These are phyloP conservation scores for Neotoxoptera formosana DNA, from an alignment of 1,140 invertebrate genomes.

Conservation along the genomic window DNA sequence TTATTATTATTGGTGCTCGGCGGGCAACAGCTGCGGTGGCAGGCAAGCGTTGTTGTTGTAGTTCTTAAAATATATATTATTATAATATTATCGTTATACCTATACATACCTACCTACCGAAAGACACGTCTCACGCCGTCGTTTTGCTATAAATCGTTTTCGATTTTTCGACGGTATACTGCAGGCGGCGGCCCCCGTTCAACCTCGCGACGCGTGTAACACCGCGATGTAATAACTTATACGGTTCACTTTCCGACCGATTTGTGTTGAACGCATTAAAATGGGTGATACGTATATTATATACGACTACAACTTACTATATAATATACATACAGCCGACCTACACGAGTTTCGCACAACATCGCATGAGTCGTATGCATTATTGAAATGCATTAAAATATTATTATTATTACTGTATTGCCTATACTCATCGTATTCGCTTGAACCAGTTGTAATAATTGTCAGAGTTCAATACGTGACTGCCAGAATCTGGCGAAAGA, in stretches of 20 bases:
- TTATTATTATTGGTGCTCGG: not conserved
- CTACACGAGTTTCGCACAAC: not conserved
- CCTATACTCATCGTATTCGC: conserved; percentile 4
- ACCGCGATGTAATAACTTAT: not conserved
- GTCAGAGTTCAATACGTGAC: conserved; percentile 49
- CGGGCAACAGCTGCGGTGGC: not conserved
- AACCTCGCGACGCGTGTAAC: not conserved
- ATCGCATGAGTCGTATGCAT: not conserved
- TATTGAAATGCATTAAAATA: not conserved
- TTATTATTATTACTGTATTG: not conserved
- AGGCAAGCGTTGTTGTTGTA: not conserved
- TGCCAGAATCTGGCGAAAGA: not conserved
- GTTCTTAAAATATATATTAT: not conserved
- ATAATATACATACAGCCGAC: not conserved
- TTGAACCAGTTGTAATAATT: conserved; percentile 32
- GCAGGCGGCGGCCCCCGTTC: not conserved
- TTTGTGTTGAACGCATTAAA: not conserved
- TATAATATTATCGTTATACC: not conserved
- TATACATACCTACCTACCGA: not conserved
- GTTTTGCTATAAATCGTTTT: conserved; percentile 33
- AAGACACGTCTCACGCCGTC: not conserved
- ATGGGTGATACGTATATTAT: too few species aligned
- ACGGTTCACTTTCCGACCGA: not conserved
- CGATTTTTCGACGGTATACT: not conserved
- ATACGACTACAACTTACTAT: too few species aligned